A percentile compares a stretch with the other conserved stretches of the same genome.
Evolutionary conservation across 2,888 invertebrate species (phyloP).

Genomic region (Pollenia amentaria): DNA sequence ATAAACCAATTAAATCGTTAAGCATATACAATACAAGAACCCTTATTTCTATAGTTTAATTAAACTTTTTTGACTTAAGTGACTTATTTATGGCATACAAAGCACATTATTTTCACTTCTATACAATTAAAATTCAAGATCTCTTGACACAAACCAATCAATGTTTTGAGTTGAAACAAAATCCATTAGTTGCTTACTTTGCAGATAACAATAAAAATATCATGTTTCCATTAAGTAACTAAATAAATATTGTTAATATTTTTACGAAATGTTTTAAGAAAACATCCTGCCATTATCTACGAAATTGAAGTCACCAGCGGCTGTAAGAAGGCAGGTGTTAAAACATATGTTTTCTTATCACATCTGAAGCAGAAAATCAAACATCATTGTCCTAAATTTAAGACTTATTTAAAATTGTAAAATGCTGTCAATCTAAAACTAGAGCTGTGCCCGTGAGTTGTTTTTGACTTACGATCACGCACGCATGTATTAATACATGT

Average conservation of each 20-base stretch:
- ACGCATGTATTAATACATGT: too few species aligned
- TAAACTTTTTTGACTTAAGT: slow-evolving; percentile 45
- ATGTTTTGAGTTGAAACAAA: slow-evolving; percentile 5
- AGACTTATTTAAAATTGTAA: not conserved
- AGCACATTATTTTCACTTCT: slow-evolving; percentile 29
- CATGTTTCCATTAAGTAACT: slow-evolving; percentile 26
- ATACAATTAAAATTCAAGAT: slow-evolving; percentile 14
- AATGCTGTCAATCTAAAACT: not conserved
- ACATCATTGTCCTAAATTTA: not conserved
- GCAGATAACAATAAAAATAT: slow-evolving; percentile 13
- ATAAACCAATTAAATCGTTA: slow-evolving; percentile 48
- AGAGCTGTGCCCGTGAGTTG: too few species aligned
- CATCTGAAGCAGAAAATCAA: slow-evolving; percentile 11
- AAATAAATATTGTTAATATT: not conserved
- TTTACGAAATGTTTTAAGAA: not conserved
- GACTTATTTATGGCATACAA: slow-evolving; percentile 59
- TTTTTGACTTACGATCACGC: too few species aligned
- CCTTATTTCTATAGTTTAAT: slow-evolving; percentile 51
- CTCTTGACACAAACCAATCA: slow-evolving; percentile 34
- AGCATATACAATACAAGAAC: slow-evolving; percentile 8
- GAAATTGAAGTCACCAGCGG: not conserved
- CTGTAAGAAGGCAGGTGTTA: slow-evolving; percentile 63
- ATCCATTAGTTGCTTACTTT: not conserved
- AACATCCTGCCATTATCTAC: slow-evolving; percentile 1
- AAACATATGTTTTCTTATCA: slow-evolving; percentile 62